phyloP scores from a whole-genome alignment of 2,113 vertebrate species.

The Phrynosoma platyrhinos region DNA sequence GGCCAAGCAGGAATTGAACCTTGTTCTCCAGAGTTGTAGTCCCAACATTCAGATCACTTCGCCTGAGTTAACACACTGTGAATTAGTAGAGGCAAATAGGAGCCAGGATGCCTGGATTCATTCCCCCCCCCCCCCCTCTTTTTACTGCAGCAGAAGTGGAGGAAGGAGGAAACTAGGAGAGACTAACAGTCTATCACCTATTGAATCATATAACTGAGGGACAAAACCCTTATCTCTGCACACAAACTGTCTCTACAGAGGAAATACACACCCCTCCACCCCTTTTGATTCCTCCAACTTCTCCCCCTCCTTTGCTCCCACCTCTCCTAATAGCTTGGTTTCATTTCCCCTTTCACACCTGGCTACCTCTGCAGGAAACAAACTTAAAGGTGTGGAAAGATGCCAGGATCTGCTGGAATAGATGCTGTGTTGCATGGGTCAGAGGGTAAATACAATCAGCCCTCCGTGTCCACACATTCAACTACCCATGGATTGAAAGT shows the following conservation, averaged over 20 bases:
- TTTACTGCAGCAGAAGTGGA: too few species aligned
- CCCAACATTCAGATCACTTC: too few species aligned
- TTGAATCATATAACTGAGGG: neutral
- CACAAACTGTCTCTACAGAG: neutral
- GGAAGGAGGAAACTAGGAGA: neutral
- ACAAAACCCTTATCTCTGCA: neutral
- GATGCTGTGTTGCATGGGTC: neutral
- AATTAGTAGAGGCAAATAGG: neutral
- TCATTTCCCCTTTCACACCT: conserved; percentile 19
- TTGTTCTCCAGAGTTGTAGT: too few species aligned
- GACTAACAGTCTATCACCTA: neutral
- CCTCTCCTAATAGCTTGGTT: neutral
- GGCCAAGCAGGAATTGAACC: too few species aligned
- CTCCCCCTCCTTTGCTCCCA: neutral
- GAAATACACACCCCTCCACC: neutral
- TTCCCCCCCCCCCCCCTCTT: neutral
- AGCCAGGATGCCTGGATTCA: neutral
- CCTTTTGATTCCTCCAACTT: neutral
- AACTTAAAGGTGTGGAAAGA: neutral
- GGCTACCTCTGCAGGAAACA: neutral
- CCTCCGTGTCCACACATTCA: too few species aligned
- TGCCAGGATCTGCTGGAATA: neutral
- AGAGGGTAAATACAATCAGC: neutral
- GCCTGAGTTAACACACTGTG: neutral
- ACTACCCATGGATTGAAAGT: too few species aligned